Percentiles rank a stretch among this genome's conserved stretches.
Evolutionary conservation across 2,113 vertebrate genomes (phyloP).

Genomic region (Sturnira hondurensis): DNA sequence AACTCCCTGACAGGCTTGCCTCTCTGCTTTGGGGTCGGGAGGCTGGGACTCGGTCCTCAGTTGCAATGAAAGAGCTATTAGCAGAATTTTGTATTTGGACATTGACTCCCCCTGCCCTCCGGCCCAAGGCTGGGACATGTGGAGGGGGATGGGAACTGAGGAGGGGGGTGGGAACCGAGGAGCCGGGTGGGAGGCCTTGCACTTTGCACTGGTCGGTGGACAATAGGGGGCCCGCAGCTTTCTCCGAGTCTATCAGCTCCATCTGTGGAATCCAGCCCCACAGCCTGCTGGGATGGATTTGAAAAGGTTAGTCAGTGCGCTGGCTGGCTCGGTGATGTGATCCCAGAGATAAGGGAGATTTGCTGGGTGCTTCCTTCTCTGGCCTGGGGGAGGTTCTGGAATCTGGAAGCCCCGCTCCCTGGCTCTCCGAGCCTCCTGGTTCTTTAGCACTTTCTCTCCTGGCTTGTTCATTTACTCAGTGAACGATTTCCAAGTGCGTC

Average conservation of each 20-base stretch:
- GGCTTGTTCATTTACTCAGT: neutral
- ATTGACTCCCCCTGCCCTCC: neutral
- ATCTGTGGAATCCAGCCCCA: conserved; percentile 49
- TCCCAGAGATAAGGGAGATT: conserved; percentile 37
- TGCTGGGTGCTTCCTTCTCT: neutral
- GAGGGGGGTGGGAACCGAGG: neutral
- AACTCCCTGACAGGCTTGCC: neutral
- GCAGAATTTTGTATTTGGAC: neutral
- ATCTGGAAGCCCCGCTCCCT: neutral
- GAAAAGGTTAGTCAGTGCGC: conserved; percentile 50
- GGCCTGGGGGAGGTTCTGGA: neutral
- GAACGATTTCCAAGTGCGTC: neutral
- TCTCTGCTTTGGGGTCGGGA: neutral
- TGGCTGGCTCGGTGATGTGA: neutral
- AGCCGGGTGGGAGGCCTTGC: neutral
- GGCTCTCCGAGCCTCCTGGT: neutral
- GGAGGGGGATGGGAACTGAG: neutral
- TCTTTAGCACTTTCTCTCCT: neutral
- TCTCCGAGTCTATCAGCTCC: neutral
- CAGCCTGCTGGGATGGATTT: conserved; percentile 41
- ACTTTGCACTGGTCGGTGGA: neutral
- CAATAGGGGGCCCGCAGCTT: neutral
- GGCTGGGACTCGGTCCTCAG: neutral
- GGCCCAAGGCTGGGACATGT: neutral
- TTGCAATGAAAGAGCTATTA: neutral